Evolutionary conservation across 2,113 vertebrate genomes (phyloP), one percentile per base, ranked within the genome.

Genomic region (Caranx ignobilis): DNA sequence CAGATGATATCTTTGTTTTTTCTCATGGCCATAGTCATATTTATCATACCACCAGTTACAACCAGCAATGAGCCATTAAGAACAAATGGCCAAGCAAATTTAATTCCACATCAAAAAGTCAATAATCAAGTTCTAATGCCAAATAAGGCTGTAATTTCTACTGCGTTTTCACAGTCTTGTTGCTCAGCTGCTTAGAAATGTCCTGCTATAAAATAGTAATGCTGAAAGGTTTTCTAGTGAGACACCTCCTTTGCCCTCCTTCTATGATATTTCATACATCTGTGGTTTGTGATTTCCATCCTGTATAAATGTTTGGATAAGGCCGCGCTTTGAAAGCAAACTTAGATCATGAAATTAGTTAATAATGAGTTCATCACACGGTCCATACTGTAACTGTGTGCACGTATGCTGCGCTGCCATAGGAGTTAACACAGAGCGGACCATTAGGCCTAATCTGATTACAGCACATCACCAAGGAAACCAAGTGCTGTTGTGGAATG

Each of bases 371-470:
- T 71, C 64, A 81, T 81, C 54, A 74, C 55, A 48, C 32, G n/a
- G 16, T 71, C 67, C 56, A 73, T 71, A 76, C 41, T 70, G 60
- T 50, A 60, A 60, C 37, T 79, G 75, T n/a, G n/a, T 47, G 77
- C 52, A 63, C 21, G 50, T 57, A 47, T 26, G 54, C 66, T 34
- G 39, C 78, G 59, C 77, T 81, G 74, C 73, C 63, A 75, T 19
- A 74, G 31, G 34, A 84, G 48, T 80, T 66, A 71, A 62, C 61
- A 35, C 48, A 80, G 71, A 47, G 50, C 2, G 5, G 76, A 77
- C 78, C 31, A 87, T 88, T 87, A 85, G 59, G 45, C 50, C 75
- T 52, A 75, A 87, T 89, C 86, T 87, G 82, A 86, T 90, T 90
- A 77, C 71, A 69, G 57, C 19, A 71, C 41, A 71, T 85, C 45